These are phyloP conservation scores for Microplitis demolitor DNA, from an alignment of 1,140 invertebrate species.

Conservation along the genomic window DNA sequence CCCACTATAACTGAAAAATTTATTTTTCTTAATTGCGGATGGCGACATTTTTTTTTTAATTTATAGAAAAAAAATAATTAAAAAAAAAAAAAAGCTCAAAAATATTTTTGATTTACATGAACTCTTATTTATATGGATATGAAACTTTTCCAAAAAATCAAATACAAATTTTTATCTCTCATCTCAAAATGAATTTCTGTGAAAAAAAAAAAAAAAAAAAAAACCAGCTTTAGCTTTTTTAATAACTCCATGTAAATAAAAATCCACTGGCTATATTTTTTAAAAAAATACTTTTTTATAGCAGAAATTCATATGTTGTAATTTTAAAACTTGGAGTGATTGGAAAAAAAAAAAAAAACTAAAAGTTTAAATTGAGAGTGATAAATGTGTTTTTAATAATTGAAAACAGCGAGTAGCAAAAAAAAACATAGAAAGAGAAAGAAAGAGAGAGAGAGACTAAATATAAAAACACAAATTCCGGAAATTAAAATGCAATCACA, in stretches of 20 bases:
- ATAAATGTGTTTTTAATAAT: too few species aligned
- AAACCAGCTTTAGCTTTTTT: conserved; percentile 38
- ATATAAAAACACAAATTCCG: neutral
- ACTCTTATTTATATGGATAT: neutral
- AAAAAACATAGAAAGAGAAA: neutral
- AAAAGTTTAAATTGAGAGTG: too few species aligned
- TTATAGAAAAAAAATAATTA: too few species aligned
- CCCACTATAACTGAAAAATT: neutral
- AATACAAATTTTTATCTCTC: neutral
- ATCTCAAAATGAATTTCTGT: neutral
- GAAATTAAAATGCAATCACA: neutral
- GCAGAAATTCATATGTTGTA: too few species aligned
- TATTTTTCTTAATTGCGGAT: neutral
- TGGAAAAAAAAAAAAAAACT: too few species aligned
- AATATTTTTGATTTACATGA: too few species aligned
- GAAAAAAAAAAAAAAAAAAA: neutral
- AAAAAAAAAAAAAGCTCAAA: too few species aligned
- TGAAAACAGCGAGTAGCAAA: neutral
- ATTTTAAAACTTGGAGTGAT: too few species aligned
- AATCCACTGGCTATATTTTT: neutral
- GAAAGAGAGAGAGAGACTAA: conserved; percentile 2
- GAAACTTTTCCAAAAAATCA: neutral
- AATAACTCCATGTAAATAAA: conserved; percentile 49
- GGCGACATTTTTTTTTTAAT: neutral
- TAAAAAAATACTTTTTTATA: too few species aligned